Evolutionary conservation across 2,888 invertebrate genomes (phyloP), one percentile per base, ranked within the genome.

Genomic region (Volucella bombylans): DNA sequence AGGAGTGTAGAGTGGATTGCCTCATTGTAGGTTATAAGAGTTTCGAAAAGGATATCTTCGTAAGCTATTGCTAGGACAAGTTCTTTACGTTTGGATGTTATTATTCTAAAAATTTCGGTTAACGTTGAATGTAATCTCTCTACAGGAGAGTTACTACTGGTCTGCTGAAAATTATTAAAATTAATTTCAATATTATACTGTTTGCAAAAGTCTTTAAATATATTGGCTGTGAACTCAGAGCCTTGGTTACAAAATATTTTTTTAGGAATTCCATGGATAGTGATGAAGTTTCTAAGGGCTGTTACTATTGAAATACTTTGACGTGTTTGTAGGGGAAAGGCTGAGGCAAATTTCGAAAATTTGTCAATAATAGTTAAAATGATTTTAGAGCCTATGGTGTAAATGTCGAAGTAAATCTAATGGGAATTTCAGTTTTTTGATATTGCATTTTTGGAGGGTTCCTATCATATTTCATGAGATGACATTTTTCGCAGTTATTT

Each of bases 261-360:
- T 0, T 14, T 57, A 9, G 55, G 55, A 39, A 57, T 57, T 12
- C 55, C n/a, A 15, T 57, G 15, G 2, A 15, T n/a, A 18, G n/a
- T n/a, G n/a, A n/a, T n/a, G n/a, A n/a, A n/a, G 61, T 18, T 14
- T 61, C 45, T 61, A 2, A 61, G 6, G 8, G 15, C 45, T 23
- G 45, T 45, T 23, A 61, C 18, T 2, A 45, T 45, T 45, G 23
- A 47, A 31, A 62, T 47, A 6, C 47, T 62, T 8, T 14, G 43
- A 12, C 62, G 10, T 6, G 62, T 4, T 2, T 31, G 18, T 11
- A 54, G 8, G 31, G 50, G 50, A 50, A 50, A 64, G 1, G 50
- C 64, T n/a, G 64, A 18, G 8, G 49, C 49, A 18, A 50, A 64
- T 39, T 64, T 64, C 10, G 39, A 64, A 12, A 64, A 49, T 8